Evolutionary conservation across 2,797 vertebrate species (phyloP), one percentile per base, ranked within the genome.

Genomic region (Myotis vivesi): DNA sequence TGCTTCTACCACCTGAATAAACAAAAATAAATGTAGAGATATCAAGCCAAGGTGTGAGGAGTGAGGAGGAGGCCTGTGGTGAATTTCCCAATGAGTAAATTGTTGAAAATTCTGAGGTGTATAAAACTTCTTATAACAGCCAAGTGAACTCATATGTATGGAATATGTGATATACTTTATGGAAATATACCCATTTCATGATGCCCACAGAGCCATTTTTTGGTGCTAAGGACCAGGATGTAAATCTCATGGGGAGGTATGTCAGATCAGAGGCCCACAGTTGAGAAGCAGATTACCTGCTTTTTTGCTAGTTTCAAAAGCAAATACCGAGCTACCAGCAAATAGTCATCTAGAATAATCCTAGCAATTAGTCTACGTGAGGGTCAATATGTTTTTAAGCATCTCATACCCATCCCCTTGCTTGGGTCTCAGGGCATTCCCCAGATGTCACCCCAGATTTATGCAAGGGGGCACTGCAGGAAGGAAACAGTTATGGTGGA

Each of bases 1-100:
- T 77, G 19, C 13, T n/a, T 66, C 33, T 6, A 59, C 53, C 46
- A 91, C 71, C 53, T 69, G 53, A 55, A 44, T 64, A 76, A 93
- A 72, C 15, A 66, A 75, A 53, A 25, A 64, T 79, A 86, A 84
- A 46, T 5, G 12, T 9, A 30, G 19, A n/a, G 2, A 0, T 13
- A 66, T 15, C 49, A 64, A 33, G 9, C 33, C 55, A 79, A 73
- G 28, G 33, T 20, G 2, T 46, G 12, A 85, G 66, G 44, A 77
- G 10, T n/a, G 2, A 9, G 46, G 44, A 12, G 17, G 8, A 1
- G 6, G 2, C 3, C 41, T 30, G 49, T 9, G 8, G 77, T 41
- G 11, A 82, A 72, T 55, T 73, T 80, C 7, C 1, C 44, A 71
- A 53, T 22, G 6, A 59, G 20, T 6, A 66, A 72, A 84, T 28